Evolutionary conservation across 2,888 invertebrate genomes (phyloP).

Genomic region (Clepsis dumicolana): DNA sequence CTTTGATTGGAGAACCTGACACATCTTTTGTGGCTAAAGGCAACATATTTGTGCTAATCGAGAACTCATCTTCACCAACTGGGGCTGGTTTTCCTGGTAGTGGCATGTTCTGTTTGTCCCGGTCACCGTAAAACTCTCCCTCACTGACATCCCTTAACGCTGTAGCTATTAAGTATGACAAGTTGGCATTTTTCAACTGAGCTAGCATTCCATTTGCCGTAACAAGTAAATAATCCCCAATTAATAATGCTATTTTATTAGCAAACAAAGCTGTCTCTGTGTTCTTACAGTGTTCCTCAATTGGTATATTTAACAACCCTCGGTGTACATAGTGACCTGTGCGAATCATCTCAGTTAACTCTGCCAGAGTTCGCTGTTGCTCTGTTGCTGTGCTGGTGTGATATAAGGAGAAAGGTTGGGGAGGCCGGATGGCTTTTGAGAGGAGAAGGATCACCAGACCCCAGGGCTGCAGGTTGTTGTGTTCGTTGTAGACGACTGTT

Average conservation of each 20-base stretch:
- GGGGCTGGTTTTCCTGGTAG: constrained; percentile 87
- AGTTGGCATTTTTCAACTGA: constrained; percentile 88
- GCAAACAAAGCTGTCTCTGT: constrained; percentile 92
- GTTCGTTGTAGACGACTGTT: constrained; percentile 92
- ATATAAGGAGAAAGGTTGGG: constrained; percentile 74
- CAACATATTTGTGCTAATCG: constrained; percentile 69
- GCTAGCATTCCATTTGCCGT: constrained; percentile 94
- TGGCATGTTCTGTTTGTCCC: constrained; percentile 91
- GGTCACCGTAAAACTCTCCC: constrained; percentile 92
- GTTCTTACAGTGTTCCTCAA: constrained; percentile 81
- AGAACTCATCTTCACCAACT: constrained; percentile 58
- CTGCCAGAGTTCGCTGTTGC: constrained; percentile 80
- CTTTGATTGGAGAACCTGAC: constrained; percentile 86
- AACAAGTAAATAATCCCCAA: constrained; percentile 94
- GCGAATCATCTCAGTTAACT: constrained; percentile 95
- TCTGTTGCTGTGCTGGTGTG: constrained; percentile 85
- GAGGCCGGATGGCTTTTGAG: constrained; percentile 90
- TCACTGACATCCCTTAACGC: constrained; percentile 93
- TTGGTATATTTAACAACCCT: constrained; percentile 80
- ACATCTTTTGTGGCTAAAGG: constrained; percentile 71
- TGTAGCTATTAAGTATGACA: constrained; percentile 93
- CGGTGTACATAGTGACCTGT: constrained; percentile 94
- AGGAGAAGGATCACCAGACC: constrained; percentile 93
- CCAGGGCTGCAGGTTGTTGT: constrained; percentile 94
- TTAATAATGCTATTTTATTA: constrained; percentile 94